Percentiles rank a stretch among this genome's conserved stretches.
These are phyloP conservation scores for Drosophila bifasciata DNA, from an alignment of 1,140 invertebrate genomes.

Conservation along the genomic window DNA sequence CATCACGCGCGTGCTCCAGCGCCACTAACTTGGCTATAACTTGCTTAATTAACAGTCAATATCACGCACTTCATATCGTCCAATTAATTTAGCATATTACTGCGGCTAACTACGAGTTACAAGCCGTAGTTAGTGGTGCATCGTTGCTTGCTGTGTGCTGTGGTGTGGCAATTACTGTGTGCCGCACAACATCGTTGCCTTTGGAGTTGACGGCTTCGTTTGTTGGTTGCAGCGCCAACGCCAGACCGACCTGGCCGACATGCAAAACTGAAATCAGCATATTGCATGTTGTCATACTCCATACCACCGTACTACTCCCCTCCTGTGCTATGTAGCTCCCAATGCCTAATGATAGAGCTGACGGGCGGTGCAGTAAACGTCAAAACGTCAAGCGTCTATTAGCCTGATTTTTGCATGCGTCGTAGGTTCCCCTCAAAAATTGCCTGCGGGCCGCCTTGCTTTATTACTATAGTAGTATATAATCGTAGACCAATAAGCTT, in stretches of 20 bases:
- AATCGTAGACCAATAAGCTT: constrained; percentile 42
- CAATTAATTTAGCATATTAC: constrained; percentile 83
- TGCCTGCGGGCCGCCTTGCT: constrained; percentile 32
- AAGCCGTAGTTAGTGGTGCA: constrained; percentile 20
- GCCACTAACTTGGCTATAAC: constrained; percentile 66
- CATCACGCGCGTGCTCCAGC: constrained; percentile 46
- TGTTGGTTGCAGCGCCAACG: constrained; percentile 65
- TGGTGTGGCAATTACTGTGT: constrained; percentile 59
- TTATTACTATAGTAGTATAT: no score
- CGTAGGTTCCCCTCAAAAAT: constrained; percentile 28
- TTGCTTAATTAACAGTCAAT: constrained; percentile 80
- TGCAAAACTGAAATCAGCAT: constrained; percentile 81
- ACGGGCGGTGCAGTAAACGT: constrained; percentile 68
- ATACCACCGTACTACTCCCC: constrained; percentile 6
- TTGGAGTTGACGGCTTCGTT: constrained; percentile 71
- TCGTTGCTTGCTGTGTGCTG: constrained; percentile 36
- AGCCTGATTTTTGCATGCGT: constrained; percentile 61
- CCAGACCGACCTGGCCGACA: constrained; percentile 47
- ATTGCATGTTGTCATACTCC: constrained; percentile 73
- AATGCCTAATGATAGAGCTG: constrained; percentile 68
- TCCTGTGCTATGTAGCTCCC: background rate
- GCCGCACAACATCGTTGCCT: constrained; percentile 45
- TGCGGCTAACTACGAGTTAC: constrained; percentile 60
- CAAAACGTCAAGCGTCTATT: constrained; percentile 82
- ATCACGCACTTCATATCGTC: constrained; percentile 79